A percentile compares a stretch with the other conserved stretches of the same genome.
These are phyloP conservation scores for Chrysemys picta DNA, from an alignment of 2,113 vertebrate genomes.

Conservation along the genomic window DNA sequence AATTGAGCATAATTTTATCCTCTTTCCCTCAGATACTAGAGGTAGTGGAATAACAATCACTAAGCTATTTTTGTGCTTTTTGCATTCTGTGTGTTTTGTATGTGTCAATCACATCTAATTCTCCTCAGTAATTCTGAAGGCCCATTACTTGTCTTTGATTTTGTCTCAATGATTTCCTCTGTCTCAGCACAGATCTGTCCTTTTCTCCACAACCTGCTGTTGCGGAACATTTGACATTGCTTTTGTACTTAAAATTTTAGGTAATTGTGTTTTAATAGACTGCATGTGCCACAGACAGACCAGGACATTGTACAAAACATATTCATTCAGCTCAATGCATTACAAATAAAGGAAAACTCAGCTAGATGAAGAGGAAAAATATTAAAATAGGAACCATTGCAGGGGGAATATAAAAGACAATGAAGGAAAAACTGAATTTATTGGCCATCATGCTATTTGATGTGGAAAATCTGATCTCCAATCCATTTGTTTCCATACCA, in stretches of 20 bases:
- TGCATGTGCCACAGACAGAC: fast-evolving
- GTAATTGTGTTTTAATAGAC: not conserved
- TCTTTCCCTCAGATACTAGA: not conserved
- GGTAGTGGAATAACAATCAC: not conserved
- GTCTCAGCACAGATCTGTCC: not conserved
- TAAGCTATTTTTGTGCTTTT: not conserved
- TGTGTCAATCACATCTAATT: not conserved
- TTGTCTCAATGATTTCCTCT: not conserved
- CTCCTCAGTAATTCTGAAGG: not conserved
- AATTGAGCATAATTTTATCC: not conserved
- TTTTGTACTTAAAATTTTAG: not conserved
- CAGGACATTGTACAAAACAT: not conserved
- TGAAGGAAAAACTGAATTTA: not conserved
- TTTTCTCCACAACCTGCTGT: not conserved
- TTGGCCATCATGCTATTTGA: fast-evolving
- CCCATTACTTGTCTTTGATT: not conserved
- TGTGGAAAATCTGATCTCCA: not conserved
- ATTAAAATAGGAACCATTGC: not conserved
- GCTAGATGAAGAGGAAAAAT: not conserved
- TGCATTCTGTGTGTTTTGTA: not conserved
- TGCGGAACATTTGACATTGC: not conserved
- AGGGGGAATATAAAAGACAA: not conserved
- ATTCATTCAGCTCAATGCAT: not conserved
- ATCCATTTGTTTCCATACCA: fast-evolving
- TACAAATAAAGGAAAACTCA: not conserved